Base-by-base conservation (phyloP, 2,113 vertebrate genomes). In the Heteronetta atricapilla region DNA sequence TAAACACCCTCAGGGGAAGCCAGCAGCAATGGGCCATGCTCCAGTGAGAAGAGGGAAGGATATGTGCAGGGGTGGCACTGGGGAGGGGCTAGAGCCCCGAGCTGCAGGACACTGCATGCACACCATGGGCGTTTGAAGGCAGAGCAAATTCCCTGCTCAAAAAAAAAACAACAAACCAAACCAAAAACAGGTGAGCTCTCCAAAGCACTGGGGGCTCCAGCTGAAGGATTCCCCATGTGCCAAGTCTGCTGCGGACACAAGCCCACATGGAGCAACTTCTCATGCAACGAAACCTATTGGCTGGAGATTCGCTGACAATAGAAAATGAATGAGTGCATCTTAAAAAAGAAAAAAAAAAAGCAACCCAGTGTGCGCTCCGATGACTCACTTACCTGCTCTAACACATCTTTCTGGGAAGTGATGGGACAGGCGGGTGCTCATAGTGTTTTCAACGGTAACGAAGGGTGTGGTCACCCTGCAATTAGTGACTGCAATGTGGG, bases 341-440 rank as follows among this genome's bases (percentile, higher is more conserved):
- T n/a, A 46, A 76, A 46, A 73, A 63, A 67, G 60, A 36, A 53
- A 66, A 75, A 36, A 93, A 82, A 86, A 26, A 28, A 18, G 10
- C 23, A 63, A 63, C 15, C 83, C 78, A 92, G 26, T 0, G 4
- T 75, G 66, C 0, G 2, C 86, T 89, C 2, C 4, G 48, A 8
- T 96, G 95, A 97, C 46, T 97, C 95, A 95, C 16, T 0, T 36
- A 36, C 83, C 69, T 87, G 84, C 91, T 96, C 91, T 72, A 75
- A 93, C 94, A 94, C 84, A 94, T 90, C 81, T 10, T 94, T 78
- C 94, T 94, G 94, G 94, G 95, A 96, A 88, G 76, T 1, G 1
- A 75, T 52, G 56, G 91, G 69, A 68, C 48, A 69, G 68, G 52
- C 15, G 46, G 38, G 80, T 0, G 50, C 69, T 70, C 69, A 15